Percentiles rank a stretch among this genome's conserved stretches.
Conservation (phyloP, 2,113 vertebrate species). For the Machaerirhynchus nigripectus region DNA sequence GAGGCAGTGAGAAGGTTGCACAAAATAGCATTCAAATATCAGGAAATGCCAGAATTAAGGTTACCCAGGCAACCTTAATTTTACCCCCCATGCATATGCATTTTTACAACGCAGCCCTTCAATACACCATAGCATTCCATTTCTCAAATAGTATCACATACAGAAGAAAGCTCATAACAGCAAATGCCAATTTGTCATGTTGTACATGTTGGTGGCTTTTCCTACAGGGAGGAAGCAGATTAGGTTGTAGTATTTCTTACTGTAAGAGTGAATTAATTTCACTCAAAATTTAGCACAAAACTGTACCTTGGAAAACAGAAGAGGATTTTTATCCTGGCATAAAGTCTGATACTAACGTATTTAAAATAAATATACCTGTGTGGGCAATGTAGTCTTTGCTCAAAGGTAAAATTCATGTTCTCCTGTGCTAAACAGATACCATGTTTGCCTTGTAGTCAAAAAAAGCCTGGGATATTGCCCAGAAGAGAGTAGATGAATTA, state of each 20-base stretch:
- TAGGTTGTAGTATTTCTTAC: background rate
- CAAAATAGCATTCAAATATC: constrained; percentile 49
- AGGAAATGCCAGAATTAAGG: constrained; percentile 67
- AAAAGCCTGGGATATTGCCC: background rate
- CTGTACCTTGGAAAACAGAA: background rate
- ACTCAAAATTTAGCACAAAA: background rate
- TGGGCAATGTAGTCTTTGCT: background rate
- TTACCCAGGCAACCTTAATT: constrained; percentile 64
- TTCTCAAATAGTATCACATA: background rate
- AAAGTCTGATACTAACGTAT: background rate
- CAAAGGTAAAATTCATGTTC: background rate
- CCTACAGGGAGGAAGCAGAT: background rate
- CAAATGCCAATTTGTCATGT: background rate
- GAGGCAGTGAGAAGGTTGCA: constrained; percentile 15
- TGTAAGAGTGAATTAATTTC: background rate
- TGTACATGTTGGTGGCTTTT: background rate
- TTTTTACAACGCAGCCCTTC: constrained; percentile 37
- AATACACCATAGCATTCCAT: constrained; percentile 20
- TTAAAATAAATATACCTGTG: background rate
- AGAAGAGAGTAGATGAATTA: background rate
- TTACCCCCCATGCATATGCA: constrained; percentile 3
- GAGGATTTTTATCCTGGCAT: background rate
- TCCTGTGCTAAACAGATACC: background rate
- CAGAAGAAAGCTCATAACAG: background rate
- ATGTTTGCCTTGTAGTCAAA: background rate